Conservation (phyloP, 2,113 vertebrate species). For the Gallinago jamesoni region DNA sequence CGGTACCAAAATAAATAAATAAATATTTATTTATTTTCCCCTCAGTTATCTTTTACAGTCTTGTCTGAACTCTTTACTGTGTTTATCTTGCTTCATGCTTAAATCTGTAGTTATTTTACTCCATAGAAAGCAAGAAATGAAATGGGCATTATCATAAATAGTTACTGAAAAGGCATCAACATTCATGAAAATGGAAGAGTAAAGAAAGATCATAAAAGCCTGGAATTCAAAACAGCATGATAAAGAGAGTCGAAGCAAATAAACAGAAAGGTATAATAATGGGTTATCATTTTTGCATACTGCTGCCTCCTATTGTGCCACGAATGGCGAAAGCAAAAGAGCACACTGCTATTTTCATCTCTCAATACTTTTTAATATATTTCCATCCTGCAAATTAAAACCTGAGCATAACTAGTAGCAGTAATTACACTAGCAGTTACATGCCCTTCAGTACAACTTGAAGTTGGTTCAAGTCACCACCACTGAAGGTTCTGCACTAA, state of each 20-base stretch:
- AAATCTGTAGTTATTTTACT: not conserved
- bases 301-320: not conserved
- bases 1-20: not conserved
- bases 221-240: not conserved
- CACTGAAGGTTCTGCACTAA: not conserved
- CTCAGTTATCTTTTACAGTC: not conserved
- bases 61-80: not conserved
- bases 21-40: not conserved
- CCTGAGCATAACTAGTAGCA: not conserved
- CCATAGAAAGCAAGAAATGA: not conserved
- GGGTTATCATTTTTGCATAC: not conserved
- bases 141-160: not conserved
- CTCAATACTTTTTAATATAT: not conserved
- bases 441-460: not conserved
- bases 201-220: not conserved
- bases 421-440: not conserved
- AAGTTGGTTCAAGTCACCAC: not conserved
- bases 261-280: not conserved
- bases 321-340: not conserved
- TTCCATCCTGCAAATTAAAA: not conserved
- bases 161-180: not conserved
- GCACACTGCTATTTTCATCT: not conserved
- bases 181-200: not conserved
- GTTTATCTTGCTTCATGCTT: not conserved
- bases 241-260: not conserved